Conservation (phyloP, 2,888 invertebrate species). For the Brachylomia viminalis region DNA sequence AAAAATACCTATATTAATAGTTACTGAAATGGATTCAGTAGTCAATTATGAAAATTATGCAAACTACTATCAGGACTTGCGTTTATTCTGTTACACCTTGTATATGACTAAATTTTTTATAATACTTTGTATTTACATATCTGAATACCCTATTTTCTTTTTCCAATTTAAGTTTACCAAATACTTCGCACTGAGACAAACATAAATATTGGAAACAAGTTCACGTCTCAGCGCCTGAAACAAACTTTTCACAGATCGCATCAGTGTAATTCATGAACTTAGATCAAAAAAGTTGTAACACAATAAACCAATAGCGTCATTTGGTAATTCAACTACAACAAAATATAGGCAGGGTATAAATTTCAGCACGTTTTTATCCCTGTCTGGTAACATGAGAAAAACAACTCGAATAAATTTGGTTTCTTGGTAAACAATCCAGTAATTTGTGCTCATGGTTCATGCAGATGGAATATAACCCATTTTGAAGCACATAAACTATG, state of each 20-base stretch:
- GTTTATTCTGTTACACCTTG: no score
- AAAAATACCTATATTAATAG: no score
- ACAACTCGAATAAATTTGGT: constrained; percentile 26
- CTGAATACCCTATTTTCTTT: constrained; percentile 10
- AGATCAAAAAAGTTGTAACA: constrained; percentile 57
- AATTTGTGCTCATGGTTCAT: not conserved
- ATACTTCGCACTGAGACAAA: not conserved
- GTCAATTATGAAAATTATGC: no score
- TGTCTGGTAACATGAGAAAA: constrained; percentile 20
- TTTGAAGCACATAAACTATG: not conserved
- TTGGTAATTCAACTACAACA: constrained; percentile 10
- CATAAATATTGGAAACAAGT: constrained; percentile 24
- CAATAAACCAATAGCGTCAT: not conserved
- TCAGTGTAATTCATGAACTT: constrained; percentile 49
- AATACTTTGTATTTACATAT: constrained; percentile 4
- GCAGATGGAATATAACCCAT: not conserved
- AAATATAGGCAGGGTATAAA: constrained; percentile 2
- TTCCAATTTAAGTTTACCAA: constrained; percentile 27
- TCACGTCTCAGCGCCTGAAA: constrained; percentile 9
- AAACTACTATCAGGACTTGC: no score
- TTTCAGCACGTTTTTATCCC: constrained; percentile 19
- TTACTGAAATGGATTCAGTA: no score
- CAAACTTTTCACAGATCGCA: constrained; percentile 17
- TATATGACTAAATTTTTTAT: not conserved
- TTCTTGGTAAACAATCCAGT: constrained; percentile 25